These are phyloP conservation scores for Rallus limicola DNA, from an alignment of 2,113 vertebrate genomes.

Conservation along the genomic window DNA sequence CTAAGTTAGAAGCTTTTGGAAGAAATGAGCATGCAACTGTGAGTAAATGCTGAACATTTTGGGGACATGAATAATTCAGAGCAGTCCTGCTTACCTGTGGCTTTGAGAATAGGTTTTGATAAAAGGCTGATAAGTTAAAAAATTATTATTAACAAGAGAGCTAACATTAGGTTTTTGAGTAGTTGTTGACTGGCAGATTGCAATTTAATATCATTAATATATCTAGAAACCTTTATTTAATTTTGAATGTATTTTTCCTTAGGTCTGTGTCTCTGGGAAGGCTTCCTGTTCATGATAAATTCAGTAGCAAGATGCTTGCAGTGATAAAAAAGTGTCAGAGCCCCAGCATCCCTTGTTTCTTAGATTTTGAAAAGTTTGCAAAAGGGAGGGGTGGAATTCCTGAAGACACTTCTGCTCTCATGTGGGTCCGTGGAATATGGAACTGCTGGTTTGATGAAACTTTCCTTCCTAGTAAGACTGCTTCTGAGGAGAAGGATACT, in stretches of 20 bases:
- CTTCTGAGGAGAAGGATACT: background rate
- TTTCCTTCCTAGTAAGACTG: background rate
- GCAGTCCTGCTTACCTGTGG: background rate
- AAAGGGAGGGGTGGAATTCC: constrained; percentile 37
- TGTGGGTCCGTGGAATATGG: constrained; percentile 63
- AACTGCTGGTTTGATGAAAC: constrained; percentile 59
- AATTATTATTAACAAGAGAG: background rate
- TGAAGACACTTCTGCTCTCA: background rate
- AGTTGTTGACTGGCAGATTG: background rate
- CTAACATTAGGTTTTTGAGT: background rate
- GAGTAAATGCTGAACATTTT: background rate
- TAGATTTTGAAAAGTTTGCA: constrained; percentile 73
- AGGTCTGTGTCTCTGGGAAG: constrained; percentile 42
- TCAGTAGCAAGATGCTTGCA: constrained; percentile 22
- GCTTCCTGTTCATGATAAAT: constrained; percentile 47
- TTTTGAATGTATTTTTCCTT: background rate
- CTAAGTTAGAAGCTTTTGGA: background rate
- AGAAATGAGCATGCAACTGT: background rate
- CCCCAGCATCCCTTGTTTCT: constrained; percentile 56
- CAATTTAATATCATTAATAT: background rate
- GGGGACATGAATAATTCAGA: background rate
- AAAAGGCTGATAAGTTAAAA: background rate
- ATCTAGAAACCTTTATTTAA: background rate
- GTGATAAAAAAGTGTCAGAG: constrained; percentile 4
- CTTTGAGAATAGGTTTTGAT: background rate